These are phyloP conservation scores for Cryptocephalus primarius DNA, from an alignment of 2,888 invertebrate genomes.

Conservation along the genomic window DNA sequence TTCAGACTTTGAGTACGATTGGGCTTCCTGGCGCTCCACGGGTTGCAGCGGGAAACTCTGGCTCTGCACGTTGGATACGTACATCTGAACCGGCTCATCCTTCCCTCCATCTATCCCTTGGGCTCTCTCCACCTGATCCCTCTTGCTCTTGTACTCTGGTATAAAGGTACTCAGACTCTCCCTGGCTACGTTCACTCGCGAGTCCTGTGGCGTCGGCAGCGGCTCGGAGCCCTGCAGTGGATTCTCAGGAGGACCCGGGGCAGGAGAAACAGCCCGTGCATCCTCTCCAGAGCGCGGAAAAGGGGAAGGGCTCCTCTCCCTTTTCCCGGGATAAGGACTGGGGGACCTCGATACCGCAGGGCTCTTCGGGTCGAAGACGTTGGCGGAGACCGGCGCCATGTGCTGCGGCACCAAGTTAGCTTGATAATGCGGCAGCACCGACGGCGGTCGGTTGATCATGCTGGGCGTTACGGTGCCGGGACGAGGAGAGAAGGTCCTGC, in stretches of 20 bases:
- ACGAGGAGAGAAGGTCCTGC: conserved; percentile 43
- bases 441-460: conserved; percentile 62
- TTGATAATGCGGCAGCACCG: conserved; percentile 69
- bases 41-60: conserved; percentile 9
- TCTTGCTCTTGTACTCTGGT: conserved; percentile 27
- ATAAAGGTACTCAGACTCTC: conserved; percentile 26
- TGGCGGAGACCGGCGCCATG: conserved; percentile 47
- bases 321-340: conserved; percentile 44
- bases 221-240: conserved; percentile 39
- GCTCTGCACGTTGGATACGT: conserved; percentile 13
- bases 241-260: conserved; percentile 59
- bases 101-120: conserved; percentile 10
- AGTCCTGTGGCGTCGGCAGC: conserved; percentile 23
- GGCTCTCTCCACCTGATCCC: conserved; percentile 19
- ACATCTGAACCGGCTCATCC: conserved; percentile 10
- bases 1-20: conserved; percentile 2
- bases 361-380: conserved; percentile 49
- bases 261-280: conserved; percentile 54
- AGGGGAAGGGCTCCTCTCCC: conserved; percentile 30
- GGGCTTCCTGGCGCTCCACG: background rate
- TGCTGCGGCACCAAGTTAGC: conserved; percentile 62
- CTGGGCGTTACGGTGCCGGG: conserved; percentile 57
- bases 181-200: conserved; percentile 24
- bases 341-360: conserved; percentile 52
- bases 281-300: conserved; percentile 21